Evolutionary conservation across 2,113 vertebrate genomes (phyloP).

Genomic region (Carollia perspicillata): DNA sequence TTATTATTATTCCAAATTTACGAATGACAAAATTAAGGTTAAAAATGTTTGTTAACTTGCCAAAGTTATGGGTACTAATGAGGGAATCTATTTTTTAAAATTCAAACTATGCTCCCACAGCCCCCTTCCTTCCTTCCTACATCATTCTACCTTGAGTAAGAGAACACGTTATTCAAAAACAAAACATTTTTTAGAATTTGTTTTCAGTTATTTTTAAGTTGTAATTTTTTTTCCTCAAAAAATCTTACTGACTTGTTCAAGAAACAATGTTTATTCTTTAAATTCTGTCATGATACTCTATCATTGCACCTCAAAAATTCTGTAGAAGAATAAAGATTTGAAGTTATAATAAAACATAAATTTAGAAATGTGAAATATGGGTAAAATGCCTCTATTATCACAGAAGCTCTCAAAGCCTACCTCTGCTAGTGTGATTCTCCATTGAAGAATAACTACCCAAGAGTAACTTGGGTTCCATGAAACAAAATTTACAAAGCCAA

Average conservation of each 20-base stretch:
- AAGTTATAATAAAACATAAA: not conserved
- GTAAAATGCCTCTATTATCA: not conserved
- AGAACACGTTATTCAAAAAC: not conserved
- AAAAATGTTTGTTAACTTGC: not conserved
- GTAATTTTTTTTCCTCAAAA: constrained; percentile 10
- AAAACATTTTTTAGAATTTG: not conserved
- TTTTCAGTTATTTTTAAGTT: not conserved
- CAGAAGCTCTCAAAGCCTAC: not conserved
- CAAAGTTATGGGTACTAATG: not conserved
- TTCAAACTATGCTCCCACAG: not conserved
- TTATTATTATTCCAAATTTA: not conserved
- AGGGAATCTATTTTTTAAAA: not conserved
- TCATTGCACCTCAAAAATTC: not conserved
- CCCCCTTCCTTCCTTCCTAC: not conserved
- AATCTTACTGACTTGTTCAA: not conserved
- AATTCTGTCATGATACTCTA: not conserved
- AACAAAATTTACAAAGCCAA: not conserved
- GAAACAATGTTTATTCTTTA: not conserved
- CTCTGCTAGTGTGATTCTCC: not conserved
- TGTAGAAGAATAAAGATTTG: not conserved
- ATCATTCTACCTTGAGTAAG: not conserved
- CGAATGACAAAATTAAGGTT: not conserved
- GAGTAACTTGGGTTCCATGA: not conserved
- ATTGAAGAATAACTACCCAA: not conserved
- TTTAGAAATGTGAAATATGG: not conserved